Evolutionary conservation across 1,140 invertebrate species (phyloP).

Genomic region (Neodiprion virginianus): DNA sequence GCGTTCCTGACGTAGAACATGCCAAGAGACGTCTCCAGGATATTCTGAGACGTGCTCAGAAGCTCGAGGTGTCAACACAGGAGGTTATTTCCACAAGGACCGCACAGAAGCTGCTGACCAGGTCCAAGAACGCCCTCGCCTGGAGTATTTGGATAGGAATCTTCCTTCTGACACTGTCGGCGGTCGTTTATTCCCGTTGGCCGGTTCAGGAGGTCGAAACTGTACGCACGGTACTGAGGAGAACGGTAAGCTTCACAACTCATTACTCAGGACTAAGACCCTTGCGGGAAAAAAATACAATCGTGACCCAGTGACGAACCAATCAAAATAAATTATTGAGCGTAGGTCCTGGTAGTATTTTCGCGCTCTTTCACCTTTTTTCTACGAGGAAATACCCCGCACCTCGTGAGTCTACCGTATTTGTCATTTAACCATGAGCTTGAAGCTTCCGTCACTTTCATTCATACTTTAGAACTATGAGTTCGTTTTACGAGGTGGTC

Average conservation of each 20-base stretch:
- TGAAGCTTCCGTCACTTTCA: too few species aligned
- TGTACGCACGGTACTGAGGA: constrained; percentile 48
- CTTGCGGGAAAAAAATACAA: too few species aligned
- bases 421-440: too few species aligned
- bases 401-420: too few species aligned
- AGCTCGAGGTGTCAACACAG: constrained; percentile 44
- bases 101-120: constrained; percentile 46
- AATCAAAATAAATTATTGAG: too few species aligned
- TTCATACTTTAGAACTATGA: too few species aligned
- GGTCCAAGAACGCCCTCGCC: constrained; percentile 41
- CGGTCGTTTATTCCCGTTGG: constrained; percentile 47
- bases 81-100: constrained; percentile 47
- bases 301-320: too few species aligned
- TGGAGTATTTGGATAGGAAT: constrained; percentile 45
- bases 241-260: constrained; percentile 41
- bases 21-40: constrained; percentile 45
- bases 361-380: too few species aligned
- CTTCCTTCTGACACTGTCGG: constrained; percentile 43
- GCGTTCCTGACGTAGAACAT: constrained; percentile 43
- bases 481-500: too few species aligned
- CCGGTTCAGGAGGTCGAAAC: constrained; percentile 49
- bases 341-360: too few species aligned
- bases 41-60: constrained; percentile 46
- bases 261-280: too few species aligned
- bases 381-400: too few species aligned